Evolutionary conservation across 2,113 vertebrate genomes (phyloP).

Genomic region (Pachypanchax playfairii): DNA sequence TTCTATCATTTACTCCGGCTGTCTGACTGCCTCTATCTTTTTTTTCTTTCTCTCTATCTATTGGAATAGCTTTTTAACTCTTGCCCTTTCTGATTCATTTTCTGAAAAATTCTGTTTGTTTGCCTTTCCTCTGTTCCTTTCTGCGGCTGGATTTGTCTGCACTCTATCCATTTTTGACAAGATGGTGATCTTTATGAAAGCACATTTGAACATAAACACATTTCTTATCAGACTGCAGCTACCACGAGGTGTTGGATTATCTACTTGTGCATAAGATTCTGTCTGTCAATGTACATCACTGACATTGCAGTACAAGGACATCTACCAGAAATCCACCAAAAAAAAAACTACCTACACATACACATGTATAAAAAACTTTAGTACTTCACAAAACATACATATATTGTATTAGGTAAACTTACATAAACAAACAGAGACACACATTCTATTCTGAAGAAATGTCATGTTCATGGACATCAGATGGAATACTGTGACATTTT

Average conservation of each 20-base stretch:
- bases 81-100: conserved; percentile 37
- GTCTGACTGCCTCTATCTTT: conserved; percentile 54
- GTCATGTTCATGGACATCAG: conserved; percentile 59
- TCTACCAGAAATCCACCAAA: conserved; percentile 36
- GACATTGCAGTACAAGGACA: conserved; percentile 56
- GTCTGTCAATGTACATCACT: conserved; percentile 37
- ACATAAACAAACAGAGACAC: conserved; percentile 34
- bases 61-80: conserved; percentile 44
- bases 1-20: conserved; percentile 66
- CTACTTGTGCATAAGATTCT: conserved; percentile 47
- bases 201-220: conserved; percentile 45
- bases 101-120: conserved; percentile 51
- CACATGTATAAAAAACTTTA: conserved; percentile 6
- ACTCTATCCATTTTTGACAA: conserved; percentile 31
- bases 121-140: conserved; percentile 28
- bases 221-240: conserved; percentile 58
- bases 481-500: conserved; percentile 67
- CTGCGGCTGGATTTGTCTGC: conserved; percentile 8
- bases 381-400: background rate
- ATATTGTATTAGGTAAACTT: conserved; percentile 4
- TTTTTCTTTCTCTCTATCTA: conserved; percentile 43
- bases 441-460: conserved; percentile 54
- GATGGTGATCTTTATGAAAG: conserved; percentile 54
- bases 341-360: conserved; percentile 1
- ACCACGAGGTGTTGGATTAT: conserved; percentile 50